phyloP scores from a whole-genome alignment of 2,113 vertebrate species.

The Thinocorus orbignyianus region DNA sequence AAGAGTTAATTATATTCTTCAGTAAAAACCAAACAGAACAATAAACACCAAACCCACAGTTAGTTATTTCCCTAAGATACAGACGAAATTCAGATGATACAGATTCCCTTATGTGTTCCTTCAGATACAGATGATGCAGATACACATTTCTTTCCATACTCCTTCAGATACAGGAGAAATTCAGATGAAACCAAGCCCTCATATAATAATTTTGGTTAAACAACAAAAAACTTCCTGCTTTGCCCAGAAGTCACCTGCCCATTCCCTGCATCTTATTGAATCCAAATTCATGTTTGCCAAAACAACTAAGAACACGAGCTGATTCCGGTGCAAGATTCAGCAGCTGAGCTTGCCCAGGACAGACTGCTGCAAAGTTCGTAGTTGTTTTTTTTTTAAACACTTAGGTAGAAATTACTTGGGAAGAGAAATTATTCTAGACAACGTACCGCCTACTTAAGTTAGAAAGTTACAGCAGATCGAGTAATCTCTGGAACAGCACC shows the following conservation, averaged over 20 bases:
- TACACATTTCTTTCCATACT: neutral
- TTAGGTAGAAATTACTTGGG: neutral
- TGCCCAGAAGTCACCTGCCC: neutral
- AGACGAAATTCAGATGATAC: neutral
- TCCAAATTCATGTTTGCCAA: neutral
- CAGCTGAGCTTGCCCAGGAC: neutral
- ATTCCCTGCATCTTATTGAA: neutral
- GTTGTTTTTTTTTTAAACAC: neutral
- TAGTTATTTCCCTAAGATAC: neutral
- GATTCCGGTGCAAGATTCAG: neutral
- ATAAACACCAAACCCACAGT: neutral
- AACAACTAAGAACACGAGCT: neutral
- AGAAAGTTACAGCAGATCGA: neutral
- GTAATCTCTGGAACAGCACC: neutral
- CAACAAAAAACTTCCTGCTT: neutral
- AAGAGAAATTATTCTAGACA: neutral
- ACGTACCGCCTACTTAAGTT: neutral
- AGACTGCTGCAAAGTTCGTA: neutral
- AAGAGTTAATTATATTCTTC: neutral
- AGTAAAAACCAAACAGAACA: neutral
- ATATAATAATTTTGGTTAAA: neutral
- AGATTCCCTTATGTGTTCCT: neutral
- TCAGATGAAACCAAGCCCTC: neutral
- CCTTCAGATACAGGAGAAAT: neutral
- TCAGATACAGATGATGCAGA: neutral